A percentile compares a stretch with the other conserved stretches of the same genome.
Conservation (phyloP, 2,888 invertebrate genomes). For the Cerceris rybyensis region DNA sequence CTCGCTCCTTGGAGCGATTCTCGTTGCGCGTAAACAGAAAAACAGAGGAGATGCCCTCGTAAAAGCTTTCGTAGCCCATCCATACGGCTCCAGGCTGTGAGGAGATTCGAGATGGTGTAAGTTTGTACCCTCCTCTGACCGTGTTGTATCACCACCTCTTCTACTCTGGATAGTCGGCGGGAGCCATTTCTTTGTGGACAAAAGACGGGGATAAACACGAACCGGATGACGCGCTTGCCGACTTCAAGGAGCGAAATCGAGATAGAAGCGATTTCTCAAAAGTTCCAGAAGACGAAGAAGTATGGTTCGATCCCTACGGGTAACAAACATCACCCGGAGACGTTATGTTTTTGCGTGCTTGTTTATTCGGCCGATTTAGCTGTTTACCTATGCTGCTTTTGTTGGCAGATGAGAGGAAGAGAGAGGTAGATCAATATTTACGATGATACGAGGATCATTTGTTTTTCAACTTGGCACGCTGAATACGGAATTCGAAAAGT, state of each 20-base stretch:
- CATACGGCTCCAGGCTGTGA: slow-evolving; percentile 23
- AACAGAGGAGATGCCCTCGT: slow-evolving; percentile 55
- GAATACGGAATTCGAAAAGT: neutral
- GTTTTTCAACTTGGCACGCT: neutral
- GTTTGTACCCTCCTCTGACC: slow-evolving; percentile 24
- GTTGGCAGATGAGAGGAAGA: neutral
- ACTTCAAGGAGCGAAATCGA: slow-evolving; percentile 21
- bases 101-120: slow-evolving; percentile 29
- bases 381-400: slow-evolving; percentile 45
- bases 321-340: slow-evolving; percentile 29
- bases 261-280: slow-evolving; percentile 59
- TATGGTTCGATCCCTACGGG: slow-evolving; percentile 43
- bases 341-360: slow-evolving; percentile 25
- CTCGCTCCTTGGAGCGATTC: slow-evolving; percentile 33
- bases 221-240: slow-evolving; percentile 31
- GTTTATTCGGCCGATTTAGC: slow-evolving; percentile 59
- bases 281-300: slow-evolving; percentile 29
- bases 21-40: slow-evolving; percentile 64
- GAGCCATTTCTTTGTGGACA: slow-evolving; percentile 43
- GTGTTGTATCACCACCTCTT: slow-evolving; percentile 35
- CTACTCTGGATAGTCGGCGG: slow-evolving; percentile 5
- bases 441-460: slow-evolving; percentile 29
- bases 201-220: slow-evolving; percentile 54
- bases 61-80: slow-evolving; percentile 54
- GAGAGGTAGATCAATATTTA: slow-evolving; percentile 49